Evolutionary conservation across 2,797 vertebrate genomes (phyloP), one percentile per base, ranked within the genome.

Genomic region (Microcaecilia unicolor): DNA sequence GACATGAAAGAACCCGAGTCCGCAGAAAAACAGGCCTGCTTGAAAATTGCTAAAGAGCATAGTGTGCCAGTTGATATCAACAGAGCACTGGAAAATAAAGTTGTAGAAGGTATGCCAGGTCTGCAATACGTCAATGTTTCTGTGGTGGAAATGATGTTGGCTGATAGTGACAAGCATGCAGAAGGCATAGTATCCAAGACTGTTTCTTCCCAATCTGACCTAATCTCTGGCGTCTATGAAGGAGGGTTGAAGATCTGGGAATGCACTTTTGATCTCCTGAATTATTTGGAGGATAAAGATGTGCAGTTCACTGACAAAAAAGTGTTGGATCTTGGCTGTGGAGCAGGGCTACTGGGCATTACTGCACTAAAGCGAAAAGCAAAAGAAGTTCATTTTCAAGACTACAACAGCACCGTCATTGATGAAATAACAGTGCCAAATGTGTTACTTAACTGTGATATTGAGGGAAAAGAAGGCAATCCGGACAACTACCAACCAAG

Each of bases 231-330:
- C 12, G 65, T 96, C 36, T 98, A 99, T 1, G 94, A 99, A 70
- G 96, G 93, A 30, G 96, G 96, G n/a, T 74, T 98, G 58, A 94
- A 92, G 72, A 89, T 98, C 58, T 99, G 95, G 96, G 93, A 98
- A 63, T 95, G 96, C 70, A 98, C 95, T 2, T 92, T 92, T 21
- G 94, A 99, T 61, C 85, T 99, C 8, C 42, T 97, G 12, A 68
- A 78, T 40, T 87, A 88, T 60, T 46, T 93, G 18, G 77, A 80
- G 2, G 74, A 75, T 39, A 66, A 85, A 7, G 63, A 69, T 10
- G 70, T 85, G 51, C 70, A 66, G 1, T 91, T 97, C 45, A 26
- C 62, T 22, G 75, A 77, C 11, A 92, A 86, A 66, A 55, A 43
- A 0, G 86, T 98, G 7, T 15, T 99, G 60, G 95, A 99, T 64